A percentile compares a stretch with the other conserved stretches of the same genome.
Evolutionary conservation across 2,888 invertebrate species (phyloP).

Genomic region (Caenorhabditis zanzibari): DNA sequence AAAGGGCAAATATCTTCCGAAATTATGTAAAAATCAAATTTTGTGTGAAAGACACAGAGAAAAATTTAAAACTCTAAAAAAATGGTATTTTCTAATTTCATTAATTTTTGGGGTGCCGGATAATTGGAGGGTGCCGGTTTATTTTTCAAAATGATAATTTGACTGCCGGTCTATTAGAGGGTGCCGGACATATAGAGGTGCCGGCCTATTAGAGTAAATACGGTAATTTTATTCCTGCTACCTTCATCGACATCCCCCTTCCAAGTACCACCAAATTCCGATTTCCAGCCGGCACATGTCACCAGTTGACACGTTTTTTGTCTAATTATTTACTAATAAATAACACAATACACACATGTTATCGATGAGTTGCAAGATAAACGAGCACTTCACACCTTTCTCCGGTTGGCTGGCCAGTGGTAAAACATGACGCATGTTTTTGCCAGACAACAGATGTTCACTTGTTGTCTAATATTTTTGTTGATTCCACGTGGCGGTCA

Average conservation of each 20-base stretch:
- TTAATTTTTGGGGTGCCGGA: no score
- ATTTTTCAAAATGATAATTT: no score
- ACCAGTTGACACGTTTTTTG: background rate
- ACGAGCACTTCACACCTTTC: slow-evolving; percentile 6
- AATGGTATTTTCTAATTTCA: no score
- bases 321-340: background rate
- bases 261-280: background rate
- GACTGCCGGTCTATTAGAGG: no score
- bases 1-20: no score
- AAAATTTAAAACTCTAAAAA: no score
- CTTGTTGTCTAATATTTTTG: background rate
- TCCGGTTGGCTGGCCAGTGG: background rate
- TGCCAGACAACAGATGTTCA: background rate
- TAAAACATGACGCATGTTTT: slow-evolving; percentile 3
- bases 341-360: no score
- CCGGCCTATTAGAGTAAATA: no score
- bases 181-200: no score
- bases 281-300: slow-evolving; percentile 18
- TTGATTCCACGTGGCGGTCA: background rate
- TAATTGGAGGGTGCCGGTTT: no score
- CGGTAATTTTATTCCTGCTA: background rate
- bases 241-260: background rate
- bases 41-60: no score
- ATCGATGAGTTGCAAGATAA: slow-evolving; percentile 3
- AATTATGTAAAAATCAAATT: no score